Evolutionary conservation across 2,797 vertebrate species (phyloP).

Genomic region (Nannoperca obscura): DNA sequence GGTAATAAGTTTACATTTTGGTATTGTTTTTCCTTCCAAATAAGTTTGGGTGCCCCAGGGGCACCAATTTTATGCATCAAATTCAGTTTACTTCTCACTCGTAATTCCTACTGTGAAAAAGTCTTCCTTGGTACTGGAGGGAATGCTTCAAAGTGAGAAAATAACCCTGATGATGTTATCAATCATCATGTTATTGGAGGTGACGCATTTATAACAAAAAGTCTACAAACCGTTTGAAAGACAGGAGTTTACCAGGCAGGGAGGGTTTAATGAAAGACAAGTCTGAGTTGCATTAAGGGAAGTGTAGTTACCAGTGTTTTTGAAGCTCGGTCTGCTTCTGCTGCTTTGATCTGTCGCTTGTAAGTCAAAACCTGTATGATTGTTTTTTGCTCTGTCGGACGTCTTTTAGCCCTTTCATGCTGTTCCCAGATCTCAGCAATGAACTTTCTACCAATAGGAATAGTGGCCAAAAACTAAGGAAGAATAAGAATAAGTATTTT

Average conservation of each 20-base stretch:
- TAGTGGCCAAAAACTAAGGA: neutral
- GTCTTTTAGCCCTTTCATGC: neutral
- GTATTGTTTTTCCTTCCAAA: neutral
- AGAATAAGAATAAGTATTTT: neutral
- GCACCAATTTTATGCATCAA: neutral
- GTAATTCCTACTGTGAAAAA: neutral
- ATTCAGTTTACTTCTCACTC: neutral
- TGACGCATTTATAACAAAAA: neutral
- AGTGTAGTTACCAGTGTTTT: neutral
- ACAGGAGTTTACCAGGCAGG: neutral
- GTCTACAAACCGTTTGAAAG: neutral
- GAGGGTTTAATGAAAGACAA: neutral
- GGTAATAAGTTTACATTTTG: neutral
- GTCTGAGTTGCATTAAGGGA: constrained; percentile 1
- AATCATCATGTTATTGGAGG: neutral
- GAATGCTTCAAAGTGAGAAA: neutral
- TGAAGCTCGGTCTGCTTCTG: neutral
- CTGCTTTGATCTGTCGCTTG: neutral
- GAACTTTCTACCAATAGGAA: neutral
- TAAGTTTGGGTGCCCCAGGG: too few species aligned
- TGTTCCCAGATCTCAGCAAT: neutral
- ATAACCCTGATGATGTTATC: neutral
- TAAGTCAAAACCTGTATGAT: too few species aligned
- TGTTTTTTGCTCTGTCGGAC: neutral
- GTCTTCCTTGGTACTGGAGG: neutral